phyloP scores from a whole-genome alignment of 2,797 vertebrate genomes.

The Chrosomus eos region DNA sequence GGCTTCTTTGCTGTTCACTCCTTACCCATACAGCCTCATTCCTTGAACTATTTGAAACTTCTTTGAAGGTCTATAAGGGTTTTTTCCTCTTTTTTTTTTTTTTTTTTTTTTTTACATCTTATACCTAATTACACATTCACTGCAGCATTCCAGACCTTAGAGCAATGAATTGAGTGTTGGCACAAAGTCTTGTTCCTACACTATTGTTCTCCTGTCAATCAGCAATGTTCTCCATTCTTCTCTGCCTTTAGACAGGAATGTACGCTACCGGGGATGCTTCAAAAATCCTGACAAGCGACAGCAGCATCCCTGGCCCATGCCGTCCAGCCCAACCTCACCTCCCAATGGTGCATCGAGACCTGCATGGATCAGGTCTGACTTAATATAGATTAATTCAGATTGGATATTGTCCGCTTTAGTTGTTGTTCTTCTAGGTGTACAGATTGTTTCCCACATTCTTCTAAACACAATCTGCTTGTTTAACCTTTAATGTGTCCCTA shows the following conservation, averaged over 20 bases:
- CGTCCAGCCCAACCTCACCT: constrained; percentile 85
- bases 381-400: constrained; percentile 37
- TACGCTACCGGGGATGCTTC: constrained; percentile 92
- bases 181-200: not conserved
- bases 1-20: not conserved
- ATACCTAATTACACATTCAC: constrained; percentile 13
- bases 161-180: constrained; percentile 17
- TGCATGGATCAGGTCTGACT: constrained; percentile 81
- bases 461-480: constrained; percentile 52
- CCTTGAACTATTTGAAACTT: not conserved
- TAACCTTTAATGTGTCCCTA: constrained; percentile 53
- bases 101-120: not conserved
- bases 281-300: constrained; percentile 81
- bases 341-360: constrained; percentile 90
- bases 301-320: constrained; percentile 81
- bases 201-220: not conserved
- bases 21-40: not conserved
- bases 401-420: not conserved
- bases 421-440: constrained; percentile 13
- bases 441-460: constrained; percentile 16
- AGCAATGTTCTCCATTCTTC: not conserved
- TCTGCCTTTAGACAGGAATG: constrained; percentile 78
- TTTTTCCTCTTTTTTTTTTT: not conserved
- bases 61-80: not conserved
- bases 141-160: constrained; percentile 10